Percentiles rank a stretch among this genome's conserved stretches.
phyloP scores from a whole-genome alignment of 2,797 vertebrate species.

The Xyrichtys novacula region DNA sequence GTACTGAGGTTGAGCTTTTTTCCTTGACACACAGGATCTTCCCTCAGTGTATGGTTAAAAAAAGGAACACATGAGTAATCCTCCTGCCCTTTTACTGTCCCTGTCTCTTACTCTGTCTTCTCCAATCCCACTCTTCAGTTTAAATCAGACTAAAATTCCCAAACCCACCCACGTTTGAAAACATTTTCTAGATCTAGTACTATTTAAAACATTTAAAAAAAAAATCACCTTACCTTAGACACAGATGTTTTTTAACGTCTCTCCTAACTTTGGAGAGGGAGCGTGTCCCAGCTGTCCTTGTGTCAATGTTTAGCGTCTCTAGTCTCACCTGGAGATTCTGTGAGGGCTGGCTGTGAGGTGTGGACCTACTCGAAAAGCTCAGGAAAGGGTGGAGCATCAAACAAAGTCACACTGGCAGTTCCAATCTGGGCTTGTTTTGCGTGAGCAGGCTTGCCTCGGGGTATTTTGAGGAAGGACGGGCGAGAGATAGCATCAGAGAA shows the following conservation, averaged over 20 bases:
- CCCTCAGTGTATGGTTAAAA: constrained; percentile 1
- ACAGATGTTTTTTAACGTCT: neutral
- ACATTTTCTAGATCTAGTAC: neutral
- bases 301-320: neutral
- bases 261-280: neutral
- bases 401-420: neutral
- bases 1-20: constrained; percentile 13
- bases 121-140: neutral
- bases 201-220: neutral
- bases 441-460: neutral
- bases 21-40: constrained; percentile 17
- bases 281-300: constrained; percentile 1
- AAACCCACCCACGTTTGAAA: neutral
- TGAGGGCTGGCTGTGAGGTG: constrained; percentile 25
- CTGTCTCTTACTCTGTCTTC: neutral
- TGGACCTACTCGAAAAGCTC: constrained; percentile 16
- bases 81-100: neutral
- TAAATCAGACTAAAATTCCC: constrained; percentile 4
- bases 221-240: constrained; percentile 60
- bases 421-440: constrained; percentile 7
- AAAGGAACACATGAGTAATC: constrained; percentile 20
- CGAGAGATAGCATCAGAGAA: neutral
- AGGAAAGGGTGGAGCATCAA: constrained; percentile 52
- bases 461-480: neutral
- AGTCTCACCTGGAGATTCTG: constrained; percentile 33